Evolutionary conservation across 2,797 vertebrate species (phyloP).

Genomic region (Okamejei kenojei): DNA sequence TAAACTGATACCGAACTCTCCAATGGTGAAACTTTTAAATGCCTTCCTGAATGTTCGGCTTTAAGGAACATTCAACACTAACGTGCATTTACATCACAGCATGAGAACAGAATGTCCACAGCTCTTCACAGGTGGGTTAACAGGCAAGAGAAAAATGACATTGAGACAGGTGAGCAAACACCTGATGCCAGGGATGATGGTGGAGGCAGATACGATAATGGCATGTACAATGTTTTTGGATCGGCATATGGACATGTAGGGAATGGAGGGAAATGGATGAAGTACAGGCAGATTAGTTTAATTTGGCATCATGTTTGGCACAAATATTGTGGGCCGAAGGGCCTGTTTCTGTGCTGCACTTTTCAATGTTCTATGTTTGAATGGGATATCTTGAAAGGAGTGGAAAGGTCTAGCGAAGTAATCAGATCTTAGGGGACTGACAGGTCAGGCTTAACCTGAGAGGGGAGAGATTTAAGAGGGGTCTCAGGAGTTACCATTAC

Average conservation of each 20-base stretch:
- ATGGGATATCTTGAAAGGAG: not conserved
- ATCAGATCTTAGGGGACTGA: not conserved
- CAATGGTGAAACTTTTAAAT: not conserved
- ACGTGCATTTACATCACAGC: not conserved
- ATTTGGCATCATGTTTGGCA: no score
- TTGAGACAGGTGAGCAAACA: not conserved
- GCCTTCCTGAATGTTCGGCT: not conserved
- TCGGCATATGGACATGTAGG: no score
- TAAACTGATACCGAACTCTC: no score
- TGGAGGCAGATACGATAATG: no score
- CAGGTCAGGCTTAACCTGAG: no score
- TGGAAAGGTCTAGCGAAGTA: not conserved
- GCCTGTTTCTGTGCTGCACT: no score
- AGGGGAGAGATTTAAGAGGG: no score
- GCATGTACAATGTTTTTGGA: no score
- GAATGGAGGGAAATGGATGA: no score
- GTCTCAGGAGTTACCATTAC: no score
- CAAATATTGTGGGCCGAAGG: no score
- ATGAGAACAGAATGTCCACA: not conserved
- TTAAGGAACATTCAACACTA: not conserved
- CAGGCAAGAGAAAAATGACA: not conserved
- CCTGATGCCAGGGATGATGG: not conserved
- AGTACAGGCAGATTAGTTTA: no score
- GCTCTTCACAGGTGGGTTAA: not conserved
- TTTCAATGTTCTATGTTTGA: not conserved